phyloP scores from a whole-genome alignment of 2,888 invertebrate species.

The Drosophila austrosaltans region DNA sequence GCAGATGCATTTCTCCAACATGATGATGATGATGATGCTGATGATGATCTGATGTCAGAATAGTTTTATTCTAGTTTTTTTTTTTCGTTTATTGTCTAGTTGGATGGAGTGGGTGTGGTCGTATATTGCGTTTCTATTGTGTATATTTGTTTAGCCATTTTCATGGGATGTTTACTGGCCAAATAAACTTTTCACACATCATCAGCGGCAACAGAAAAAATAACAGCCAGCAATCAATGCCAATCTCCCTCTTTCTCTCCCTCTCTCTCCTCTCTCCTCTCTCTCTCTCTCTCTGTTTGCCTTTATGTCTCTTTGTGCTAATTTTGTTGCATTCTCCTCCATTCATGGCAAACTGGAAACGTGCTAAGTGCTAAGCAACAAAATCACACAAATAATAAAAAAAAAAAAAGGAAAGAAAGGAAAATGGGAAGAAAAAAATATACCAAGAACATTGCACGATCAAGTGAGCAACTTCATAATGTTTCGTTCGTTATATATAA shows the following conservation, averaged over 20 bases:
- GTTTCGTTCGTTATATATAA: slow-evolving; percentile 8
- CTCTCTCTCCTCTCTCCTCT: neutral
- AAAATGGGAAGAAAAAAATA: slow-evolving; percentile 43
- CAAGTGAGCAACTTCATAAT: slow-evolving; percentile 81
- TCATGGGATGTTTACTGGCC: slow-evolving; percentile 69
- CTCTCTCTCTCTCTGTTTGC: neutral
- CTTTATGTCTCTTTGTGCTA: slow-evolving; percentile 23
- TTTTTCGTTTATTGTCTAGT: slow-evolving; percentile 3
- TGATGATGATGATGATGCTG: neutral
- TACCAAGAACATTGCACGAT: slow-evolving; percentile 80
- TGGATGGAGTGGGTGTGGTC: too few species aligned
- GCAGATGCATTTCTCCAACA: slow-evolving; percentile 39
- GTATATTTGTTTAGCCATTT: slow-evolving; percentile 70
- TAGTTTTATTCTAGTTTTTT: slow-evolving; percentile 21
- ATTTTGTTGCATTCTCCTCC: slow-evolving; percentile 34
- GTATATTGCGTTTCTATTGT: slow-evolving; percentile 34
- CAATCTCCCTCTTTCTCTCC: slow-evolving; percentile 27
- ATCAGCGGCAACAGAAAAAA: slow-evolving; percentile 49
- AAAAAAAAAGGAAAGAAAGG: neutral
- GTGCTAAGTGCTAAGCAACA: slow-evolving; percentile 80
- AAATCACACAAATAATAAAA: slow-evolving; percentile 48
- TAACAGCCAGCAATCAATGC: slow-evolving; percentile 63
- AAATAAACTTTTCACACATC: slow-evolving; percentile 79
- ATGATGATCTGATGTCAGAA: slow-evolving; percentile 14
- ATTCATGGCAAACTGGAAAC: slow-evolving; percentile 59